Base-by-base conservation (phyloP, 1,140 invertebrate species). In the Drosophila dunni region DNA sequence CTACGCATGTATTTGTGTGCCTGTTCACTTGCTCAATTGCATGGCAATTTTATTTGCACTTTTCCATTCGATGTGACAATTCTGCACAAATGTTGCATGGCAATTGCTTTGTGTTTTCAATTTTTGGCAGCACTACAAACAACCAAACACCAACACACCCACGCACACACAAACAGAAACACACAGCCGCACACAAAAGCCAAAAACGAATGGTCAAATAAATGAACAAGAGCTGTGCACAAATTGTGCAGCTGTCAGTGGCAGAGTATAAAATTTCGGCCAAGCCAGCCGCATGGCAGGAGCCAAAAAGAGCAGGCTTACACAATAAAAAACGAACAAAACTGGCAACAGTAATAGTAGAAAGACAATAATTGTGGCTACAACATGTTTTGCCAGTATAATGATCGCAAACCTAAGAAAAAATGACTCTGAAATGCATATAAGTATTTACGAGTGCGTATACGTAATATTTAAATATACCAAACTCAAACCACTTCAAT, bases 21-120 rank as follows among this genome's bases (percentile, higher is more conserved):
- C 66, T 76, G 71, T 76, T 64, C 58, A 58, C 24, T 65, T 38
- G 17, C 72, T 74, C 79, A 79, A 71, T 82, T 82, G 83, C 79
- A 86, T 53, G 71, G 54, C 75, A 79, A 79, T 86, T 86, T 79
- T 88, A 88, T 80, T 79, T 80, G 76, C 72, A 53, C 48, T 50
- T 74, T 84, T 82, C 65, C 73, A 65, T 53, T 60, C 62, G 65
- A 54, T 75, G 70, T 69, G 77, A 76, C 77, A 88, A 83, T 80
- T 89, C 80, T 80, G 75, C 85, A 89, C 78, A 89, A 89, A 89
- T 89, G 84, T 89, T 89, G 84, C 84, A 89, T 89, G 75, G 81
- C 78, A 89, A 89, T 84, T 81, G 84, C 80, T 89, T 89, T 89
- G 85, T 88, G 84, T 88, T 77, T 83, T 88, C 84, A 89, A 88